Conservation (phyloP, 2,113 vertebrate genomes). For the Oceanodroma tethys region DNA sequence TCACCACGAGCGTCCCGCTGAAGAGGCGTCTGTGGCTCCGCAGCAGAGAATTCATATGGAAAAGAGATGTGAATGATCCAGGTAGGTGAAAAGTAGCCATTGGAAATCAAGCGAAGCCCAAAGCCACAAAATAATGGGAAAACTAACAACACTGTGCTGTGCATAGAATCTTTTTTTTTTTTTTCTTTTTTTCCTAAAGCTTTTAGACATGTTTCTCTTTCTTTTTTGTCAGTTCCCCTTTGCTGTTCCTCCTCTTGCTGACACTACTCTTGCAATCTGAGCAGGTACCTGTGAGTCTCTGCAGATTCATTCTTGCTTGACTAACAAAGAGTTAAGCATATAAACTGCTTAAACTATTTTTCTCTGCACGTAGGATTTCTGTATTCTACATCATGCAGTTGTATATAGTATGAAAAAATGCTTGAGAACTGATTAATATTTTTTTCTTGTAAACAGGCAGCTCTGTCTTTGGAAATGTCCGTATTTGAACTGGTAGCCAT, state of each 20-base stretch:
- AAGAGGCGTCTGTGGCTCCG: not conserved
- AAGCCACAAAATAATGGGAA: not conserved
- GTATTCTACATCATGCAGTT: not conserved
- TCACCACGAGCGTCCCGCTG: not conserved
- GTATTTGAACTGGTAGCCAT: not conserved
- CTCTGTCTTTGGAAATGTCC: not conserved
- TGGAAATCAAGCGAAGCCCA: not conserved
- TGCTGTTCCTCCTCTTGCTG: not conserved
- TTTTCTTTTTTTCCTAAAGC: not conserved
- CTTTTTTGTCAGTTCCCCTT: not conserved
- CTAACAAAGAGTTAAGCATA: not conserved
- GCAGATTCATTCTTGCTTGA: not conserved
- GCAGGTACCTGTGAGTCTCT: not conserved
- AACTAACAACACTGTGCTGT: not conserved
- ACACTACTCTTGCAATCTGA: not conserved
- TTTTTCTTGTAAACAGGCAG: not conserved
- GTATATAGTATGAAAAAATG: not conserved
- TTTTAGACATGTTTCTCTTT: not conserved
- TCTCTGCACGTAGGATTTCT: not conserved
- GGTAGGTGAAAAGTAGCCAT: not conserved
- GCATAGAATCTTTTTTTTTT: not conserved
- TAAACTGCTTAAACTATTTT: not conserved
- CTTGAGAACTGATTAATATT: not conserved
- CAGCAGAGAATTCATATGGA: not conserved
- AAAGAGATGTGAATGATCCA: not conserved